These are phyloP conservation scores for Ptychochromis oligacanthus DNA, from an alignment of 2,113 vertebrate species.

Conservation along the genomic window DNA sequence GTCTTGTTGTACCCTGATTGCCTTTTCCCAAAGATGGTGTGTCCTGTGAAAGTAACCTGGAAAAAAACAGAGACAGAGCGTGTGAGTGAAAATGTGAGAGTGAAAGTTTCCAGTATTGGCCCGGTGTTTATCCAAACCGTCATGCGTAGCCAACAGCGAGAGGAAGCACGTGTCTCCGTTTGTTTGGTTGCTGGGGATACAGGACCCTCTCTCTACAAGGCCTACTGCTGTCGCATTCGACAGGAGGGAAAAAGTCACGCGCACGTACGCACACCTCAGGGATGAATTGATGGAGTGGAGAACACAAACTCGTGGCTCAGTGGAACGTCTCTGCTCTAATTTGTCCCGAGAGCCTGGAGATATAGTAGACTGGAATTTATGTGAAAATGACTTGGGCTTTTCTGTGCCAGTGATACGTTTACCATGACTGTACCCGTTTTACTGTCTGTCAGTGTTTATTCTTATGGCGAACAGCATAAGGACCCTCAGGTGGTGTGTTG, in stretches of 20 bases:
- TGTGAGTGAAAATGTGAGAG: constrained; percentile 62
- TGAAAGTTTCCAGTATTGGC: constrained; percentile 72
- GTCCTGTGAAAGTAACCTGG: constrained; percentile 61
- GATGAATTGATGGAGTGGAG: constrained; percentile 24
- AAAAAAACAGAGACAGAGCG: constrained; percentile 49
- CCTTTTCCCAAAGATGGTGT: constrained; percentile 70
- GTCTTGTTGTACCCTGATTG: constrained; percentile 57
- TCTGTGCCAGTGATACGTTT: constrained; percentile 45
- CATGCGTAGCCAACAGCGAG: constrained; percentile 58
- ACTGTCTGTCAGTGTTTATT: constrained; percentile 34
- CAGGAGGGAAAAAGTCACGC: constrained; percentile 39
- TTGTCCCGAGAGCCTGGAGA: constrained; percentile 12
- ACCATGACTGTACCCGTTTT: constrained; percentile 10
- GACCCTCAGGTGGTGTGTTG: constrained; percentile 45
- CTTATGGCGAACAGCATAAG: constrained; percentile 15
- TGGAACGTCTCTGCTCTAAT: constrained; percentile 18
- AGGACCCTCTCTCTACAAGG: constrained; percentile 41
- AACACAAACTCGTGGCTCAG: constrained; percentile 7
- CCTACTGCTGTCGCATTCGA: constrained; percentile 57
- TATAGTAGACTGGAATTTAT: constrained; percentile 29
- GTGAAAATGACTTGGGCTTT: constrained; percentile 19
- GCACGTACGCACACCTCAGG: constrained; percentile 26
- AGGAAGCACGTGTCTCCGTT: constrained; percentile 79
- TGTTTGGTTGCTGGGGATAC: constrained; percentile 79
- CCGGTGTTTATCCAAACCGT: constrained; percentile 66